These are phyloP conservation scores for Gymnocephalus cernua DNA, from an alignment of 2,113 vertebrate genomes.

Conservation along the genomic window DNA sequence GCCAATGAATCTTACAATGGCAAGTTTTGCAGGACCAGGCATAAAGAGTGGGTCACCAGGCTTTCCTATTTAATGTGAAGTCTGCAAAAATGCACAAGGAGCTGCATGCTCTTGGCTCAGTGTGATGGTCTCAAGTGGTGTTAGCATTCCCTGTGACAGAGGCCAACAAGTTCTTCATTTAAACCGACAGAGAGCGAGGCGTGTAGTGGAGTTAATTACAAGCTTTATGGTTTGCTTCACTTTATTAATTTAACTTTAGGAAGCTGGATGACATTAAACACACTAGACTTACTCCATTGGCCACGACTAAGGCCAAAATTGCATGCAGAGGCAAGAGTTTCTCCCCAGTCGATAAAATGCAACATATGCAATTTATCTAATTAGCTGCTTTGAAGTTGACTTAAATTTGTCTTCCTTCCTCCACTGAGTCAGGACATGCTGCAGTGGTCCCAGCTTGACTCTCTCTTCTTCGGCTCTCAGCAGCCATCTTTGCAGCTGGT, in stretches of 20 bases:
- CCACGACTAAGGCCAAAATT: slow-evolving; percentile 65
- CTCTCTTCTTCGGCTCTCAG: slow-evolving; percentile 44
- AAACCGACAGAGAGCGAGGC: slow-evolving; percentile 57
- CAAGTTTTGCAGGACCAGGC: slow-evolving; percentile 41
- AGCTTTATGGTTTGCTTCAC: slow-evolving; percentile 66
- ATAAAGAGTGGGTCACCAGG: slow-evolving; percentile 34
- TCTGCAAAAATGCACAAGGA: slow-evolving; percentile 42
- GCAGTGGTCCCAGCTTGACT: slow-evolving; percentile 58
- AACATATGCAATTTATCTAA: slow-evolving; percentile 75
- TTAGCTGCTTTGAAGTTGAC: slow-evolving; percentile 72
- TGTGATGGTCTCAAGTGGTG: slow-evolving; percentile 37
- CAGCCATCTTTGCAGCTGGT: slow-evolving; percentile 47
- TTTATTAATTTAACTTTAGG: slow-evolving; percentile 70
- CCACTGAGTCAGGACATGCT: slow-evolving; percentile 55
- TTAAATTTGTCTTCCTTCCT: slow-evolving; percentile 66
- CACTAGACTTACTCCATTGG: slow-evolving; percentile 60
- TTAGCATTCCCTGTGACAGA: slow-evolving; percentile 40
- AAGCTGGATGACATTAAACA: slow-evolving; percentile 67
- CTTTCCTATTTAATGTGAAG: slow-evolving; percentile 35
- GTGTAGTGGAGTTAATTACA: slow-evolving; percentile 66
- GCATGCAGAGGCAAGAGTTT: slow-evolving; percentile 50
- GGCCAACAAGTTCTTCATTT: slow-evolving; percentile 60
- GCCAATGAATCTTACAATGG: slow-evolving; percentile 41
- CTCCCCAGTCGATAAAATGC: slow-evolving; percentile 62
- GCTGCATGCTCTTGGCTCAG: slow-evolving; percentile 29